Percentiles rank a stretch among this genome's conserved stretches.
These are phyloP conservation scores for Macrochelys suwanniensis DNA, from an alignment of 2,797 vertebrate species.

Conservation along the genomic window DNA sequence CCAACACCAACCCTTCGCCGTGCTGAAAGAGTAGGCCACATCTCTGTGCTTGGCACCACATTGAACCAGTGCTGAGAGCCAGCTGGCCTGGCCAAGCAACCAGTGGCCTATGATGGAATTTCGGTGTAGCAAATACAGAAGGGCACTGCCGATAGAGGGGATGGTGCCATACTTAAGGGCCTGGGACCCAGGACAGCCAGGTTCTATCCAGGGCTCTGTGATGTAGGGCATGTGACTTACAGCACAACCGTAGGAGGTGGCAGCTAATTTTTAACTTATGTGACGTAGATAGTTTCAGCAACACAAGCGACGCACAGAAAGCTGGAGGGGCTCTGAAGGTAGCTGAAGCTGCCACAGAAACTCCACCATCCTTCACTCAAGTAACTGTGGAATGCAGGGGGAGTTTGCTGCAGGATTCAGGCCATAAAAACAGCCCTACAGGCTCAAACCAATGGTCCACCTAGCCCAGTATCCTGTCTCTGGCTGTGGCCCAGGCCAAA, in stretches of 20 bases:
- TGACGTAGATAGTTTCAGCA: not conserved
- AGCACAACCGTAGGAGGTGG: not conserved
- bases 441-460: not conserved
- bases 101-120: not conserved
- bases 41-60: not conserved
- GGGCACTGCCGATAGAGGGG: no score
- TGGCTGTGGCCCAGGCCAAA: not conserved
- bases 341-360: not conserved
- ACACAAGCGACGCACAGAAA: not conserved
- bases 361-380: not conserved
- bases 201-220: fast-evolving
- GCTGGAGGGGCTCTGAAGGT: no score
- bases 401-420: not conserved
- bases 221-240: not conserved
- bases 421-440: not conserved
- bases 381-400: not conserved
- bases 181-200: no score
- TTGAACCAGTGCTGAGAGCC: not conserved
- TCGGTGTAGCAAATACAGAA: not conserved
- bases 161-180: not conserved
- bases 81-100: not conserved
- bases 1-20: not conserved
- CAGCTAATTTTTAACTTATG: not conserved
- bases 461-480: not conserved
- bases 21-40: no score